Percentiles rank a stretch among this genome's conserved stretches.
Evolutionary conservation across 2,113 vertebrate genomes (phyloP).

Genomic region (Plestiodon gilberti): DNA sequence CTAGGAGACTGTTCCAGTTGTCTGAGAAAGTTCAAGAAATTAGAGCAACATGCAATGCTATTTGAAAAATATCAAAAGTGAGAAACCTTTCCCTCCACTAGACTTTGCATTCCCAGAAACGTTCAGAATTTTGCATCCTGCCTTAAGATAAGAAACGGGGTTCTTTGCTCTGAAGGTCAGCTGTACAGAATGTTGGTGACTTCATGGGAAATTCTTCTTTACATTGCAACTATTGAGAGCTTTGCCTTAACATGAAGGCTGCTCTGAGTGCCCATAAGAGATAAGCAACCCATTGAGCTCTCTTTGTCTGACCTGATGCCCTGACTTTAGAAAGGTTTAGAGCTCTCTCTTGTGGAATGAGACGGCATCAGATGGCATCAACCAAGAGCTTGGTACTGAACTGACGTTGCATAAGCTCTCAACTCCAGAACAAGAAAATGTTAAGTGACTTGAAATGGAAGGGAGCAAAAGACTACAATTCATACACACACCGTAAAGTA

Average conservation of each 20-base stretch:
- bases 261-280: conserved; percentile 7
- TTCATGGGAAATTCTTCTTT: neutral
- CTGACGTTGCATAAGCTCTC: neutral
- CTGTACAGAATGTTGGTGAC: neutral
- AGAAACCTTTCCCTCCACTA: neutral
- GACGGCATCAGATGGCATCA: conserved; percentile 8
- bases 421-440: neutral
- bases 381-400: neutral
- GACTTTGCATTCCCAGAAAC: too few species aligned
- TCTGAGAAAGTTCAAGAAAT: neutral
- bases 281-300: conserved; percentile 28
- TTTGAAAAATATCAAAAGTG: neutral
- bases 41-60: neutral
- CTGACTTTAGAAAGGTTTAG: conserved; percentile 18
- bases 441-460: neutral
- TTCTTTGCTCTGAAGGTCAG: neutral
- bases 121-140: neutral
- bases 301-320: conserved; percentile 11
- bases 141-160: neutral
- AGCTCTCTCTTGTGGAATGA: conserved; percentile 4
- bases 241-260: conserved; percentile 24
- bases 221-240: neutral
- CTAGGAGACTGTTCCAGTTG: neutral
- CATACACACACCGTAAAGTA: too few species aligned
- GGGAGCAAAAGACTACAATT: too few species aligned